phyloP scores from a whole-genome alignment of 2,797 vertebrate genomes.

The Morus bassanus region DNA sequence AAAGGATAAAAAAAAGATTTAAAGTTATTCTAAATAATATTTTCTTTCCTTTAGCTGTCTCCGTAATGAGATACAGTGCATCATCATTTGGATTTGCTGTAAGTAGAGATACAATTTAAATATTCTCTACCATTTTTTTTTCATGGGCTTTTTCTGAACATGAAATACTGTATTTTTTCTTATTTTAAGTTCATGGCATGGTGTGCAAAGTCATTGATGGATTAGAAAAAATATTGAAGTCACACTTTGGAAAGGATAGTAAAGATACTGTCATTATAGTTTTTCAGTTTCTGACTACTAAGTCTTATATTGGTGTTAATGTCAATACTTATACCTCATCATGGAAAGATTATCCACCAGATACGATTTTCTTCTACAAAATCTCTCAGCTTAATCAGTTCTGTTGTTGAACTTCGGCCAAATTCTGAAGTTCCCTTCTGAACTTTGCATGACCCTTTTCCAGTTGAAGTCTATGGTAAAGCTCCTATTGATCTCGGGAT shows the following conservation, averaged over 20 bases:
- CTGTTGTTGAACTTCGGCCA: not conserved
- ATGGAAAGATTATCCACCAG: not conserved
- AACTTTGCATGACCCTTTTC: not conserved
- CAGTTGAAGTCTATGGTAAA: not conserved
- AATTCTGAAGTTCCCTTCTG: not conserved
- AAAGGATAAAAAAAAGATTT: not conserved
- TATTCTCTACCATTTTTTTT: not conserved
- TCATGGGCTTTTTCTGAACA: not conserved
- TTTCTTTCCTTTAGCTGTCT: conserved; percentile 88
- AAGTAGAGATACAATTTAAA: conserved; percentile 76
- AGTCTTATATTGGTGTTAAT: not conserved
- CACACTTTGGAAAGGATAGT: not conserved
- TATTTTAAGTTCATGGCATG: not conserved
- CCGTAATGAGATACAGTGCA: conserved; percentile 96
- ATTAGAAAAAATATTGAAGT: not conserved
- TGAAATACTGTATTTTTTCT: not conserved
- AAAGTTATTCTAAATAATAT: conserved; percentile 64
- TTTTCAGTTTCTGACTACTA: not conserved
- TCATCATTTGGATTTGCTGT: conserved; percentile 99
- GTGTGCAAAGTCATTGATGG: not conserved
- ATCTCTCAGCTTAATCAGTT: not conserved
- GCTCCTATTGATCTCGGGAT: not conserved
- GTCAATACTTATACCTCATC: not conserved
- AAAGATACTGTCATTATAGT: not conserved
- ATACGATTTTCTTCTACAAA: not conserved